These are phyloP conservation scores for Dicrurus megarhynchus DNA, from an alignment of 2,113 vertebrate species.

Conservation along the genomic window DNA sequence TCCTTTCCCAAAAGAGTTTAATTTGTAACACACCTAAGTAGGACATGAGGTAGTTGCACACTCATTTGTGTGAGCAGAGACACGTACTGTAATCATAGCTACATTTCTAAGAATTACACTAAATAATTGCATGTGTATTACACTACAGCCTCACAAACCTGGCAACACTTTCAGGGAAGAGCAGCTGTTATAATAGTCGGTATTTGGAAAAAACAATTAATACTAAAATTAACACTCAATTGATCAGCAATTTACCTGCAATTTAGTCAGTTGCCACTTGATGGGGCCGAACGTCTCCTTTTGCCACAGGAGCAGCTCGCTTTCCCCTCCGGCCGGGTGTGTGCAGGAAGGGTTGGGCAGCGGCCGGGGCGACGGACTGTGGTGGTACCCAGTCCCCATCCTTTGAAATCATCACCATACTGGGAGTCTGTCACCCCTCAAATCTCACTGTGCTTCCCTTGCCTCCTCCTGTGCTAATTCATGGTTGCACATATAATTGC, in stretches of 20 bases:
- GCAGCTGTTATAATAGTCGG: background rate
- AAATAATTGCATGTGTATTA: background rate
- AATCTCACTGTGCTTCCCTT: background rate
- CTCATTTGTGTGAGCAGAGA: background rate
- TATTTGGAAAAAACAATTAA: background rate
- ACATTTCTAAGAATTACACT: background rate
- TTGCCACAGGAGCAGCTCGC: background rate
- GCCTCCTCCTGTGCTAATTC: background rate
- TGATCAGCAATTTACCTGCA: background rate
- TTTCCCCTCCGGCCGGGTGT: background rate
- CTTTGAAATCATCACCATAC: accelerated
- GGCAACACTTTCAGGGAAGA: background rate
- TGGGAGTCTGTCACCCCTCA: accelerated
- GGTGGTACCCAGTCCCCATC: accelerated
- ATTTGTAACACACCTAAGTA: background rate
- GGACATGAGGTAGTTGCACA: background rate
- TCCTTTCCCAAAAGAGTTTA: background rate
- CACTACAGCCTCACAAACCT: background rate
- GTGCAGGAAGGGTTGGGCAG: background rate
- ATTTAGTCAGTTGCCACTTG: conserved; percentile 47
- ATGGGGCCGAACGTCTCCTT: conserved; percentile 61
- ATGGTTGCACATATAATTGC: accelerated
- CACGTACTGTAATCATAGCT: background rate
- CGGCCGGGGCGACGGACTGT: accelerated
- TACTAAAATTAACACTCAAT: background rate